These are phyloP conservation scores for Urocyon cinereoargenteus DNA, from an alignment of 2,797 vertebrate genomes.

Conservation along the genomic window DNA sequence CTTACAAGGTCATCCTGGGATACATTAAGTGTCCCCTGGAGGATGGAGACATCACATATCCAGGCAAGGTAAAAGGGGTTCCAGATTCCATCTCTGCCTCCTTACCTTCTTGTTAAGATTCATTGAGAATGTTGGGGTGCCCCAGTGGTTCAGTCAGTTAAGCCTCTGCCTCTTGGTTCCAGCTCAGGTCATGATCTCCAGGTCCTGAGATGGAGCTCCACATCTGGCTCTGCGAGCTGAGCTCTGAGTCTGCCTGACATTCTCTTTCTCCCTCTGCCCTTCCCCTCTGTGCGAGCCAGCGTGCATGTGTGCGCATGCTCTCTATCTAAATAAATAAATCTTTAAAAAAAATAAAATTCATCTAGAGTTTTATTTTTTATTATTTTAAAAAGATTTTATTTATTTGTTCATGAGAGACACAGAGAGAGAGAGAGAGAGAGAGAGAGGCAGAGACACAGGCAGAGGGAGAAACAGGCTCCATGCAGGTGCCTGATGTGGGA, in stretches of 20 bases:
- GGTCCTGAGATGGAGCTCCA: not conserved
- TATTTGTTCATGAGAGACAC: too few relatives aligned
- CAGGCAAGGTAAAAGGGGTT: not conserved
- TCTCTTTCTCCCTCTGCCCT: not conserved
- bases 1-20: not conserved
- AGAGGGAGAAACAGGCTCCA: too few relatives aligned
- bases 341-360: not conserved
- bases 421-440: accelerated
- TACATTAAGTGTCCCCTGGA: not conserved
- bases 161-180: not conserved
- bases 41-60: not conserved
- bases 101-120: not conserved
- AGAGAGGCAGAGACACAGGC: too few relatives aligned
- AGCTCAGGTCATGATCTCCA: not conserved
- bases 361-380: too few relatives aligned
- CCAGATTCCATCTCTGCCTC: not conserved
- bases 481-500: too few relatives aligned
- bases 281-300: not conserved
- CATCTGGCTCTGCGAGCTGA: not conserved
- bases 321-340: not conserved
- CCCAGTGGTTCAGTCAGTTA: not conserved
- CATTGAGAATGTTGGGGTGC: not conserved
- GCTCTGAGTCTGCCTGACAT: not conserved
- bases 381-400: too few relatives aligned
- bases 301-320: not conserved